A percentile compares a stretch with the other conserved stretches of the same genome.
phyloP scores from a whole-genome alignment of 2,113 vertebrate species.

The Amphilophus citrinellus region DNA sequence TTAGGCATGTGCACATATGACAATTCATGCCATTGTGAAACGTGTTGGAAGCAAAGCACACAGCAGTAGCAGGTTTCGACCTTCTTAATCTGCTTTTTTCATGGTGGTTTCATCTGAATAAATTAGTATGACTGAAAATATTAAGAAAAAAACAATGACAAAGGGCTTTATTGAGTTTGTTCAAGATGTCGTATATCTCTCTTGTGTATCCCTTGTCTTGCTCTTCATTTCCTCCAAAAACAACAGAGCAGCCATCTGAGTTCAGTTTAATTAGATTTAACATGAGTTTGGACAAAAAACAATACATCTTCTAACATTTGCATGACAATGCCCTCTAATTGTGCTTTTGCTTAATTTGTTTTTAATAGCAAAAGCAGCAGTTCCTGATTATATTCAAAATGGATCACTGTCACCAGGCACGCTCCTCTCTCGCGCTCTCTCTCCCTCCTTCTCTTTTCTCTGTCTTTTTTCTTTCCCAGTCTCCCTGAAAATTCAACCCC shows the following conservation, averaged over 20 bases:
- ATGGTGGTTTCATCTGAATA: constrained; percentile 4
- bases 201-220: constrained; percentile 5
- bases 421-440: constrained; percentile 14
- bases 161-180: constrained; percentile 18
- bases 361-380: constrained; percentile 81
- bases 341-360: constrained; percentile 79
- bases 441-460: neutral
- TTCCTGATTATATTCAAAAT: constrained; percentile 83
- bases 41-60: neutral
- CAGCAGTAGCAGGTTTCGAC: neutral
- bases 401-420: constrained; percentile 74
- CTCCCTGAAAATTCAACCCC: constrained; percentile 73
- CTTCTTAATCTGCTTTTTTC: neutral
- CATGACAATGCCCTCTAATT: constrained; percentile 79
- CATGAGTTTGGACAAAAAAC: constrained; percentile 69
- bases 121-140: constrained; percentile 7
- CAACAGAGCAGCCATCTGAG: constrained; percentile 43
- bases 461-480: constrained; percentile 22
- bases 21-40: neutral
- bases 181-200: constrained; percentile 19
- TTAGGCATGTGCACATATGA: neutral
- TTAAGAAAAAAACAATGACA: constrained; percentile 16
- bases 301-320: constrained; percentile 70
- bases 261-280: constrained; percentile 79
- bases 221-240: constrained; percentile 42